phyloP scores from a whole-genome alignment of 2,797 vertebrate genomes.

The Ceryle rudis region DNA sequence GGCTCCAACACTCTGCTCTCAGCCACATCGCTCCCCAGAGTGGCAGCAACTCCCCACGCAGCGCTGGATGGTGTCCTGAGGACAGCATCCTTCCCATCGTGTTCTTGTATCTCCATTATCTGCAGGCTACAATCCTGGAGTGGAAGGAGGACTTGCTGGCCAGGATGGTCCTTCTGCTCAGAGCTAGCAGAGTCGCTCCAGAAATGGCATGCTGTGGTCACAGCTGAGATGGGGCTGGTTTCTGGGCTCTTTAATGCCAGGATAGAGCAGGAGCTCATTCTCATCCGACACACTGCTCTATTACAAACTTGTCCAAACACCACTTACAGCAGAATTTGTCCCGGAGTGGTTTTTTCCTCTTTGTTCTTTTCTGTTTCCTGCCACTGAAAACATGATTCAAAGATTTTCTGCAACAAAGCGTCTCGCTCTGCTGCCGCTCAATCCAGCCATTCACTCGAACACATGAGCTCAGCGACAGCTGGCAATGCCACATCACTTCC shows the following conservation, averaged over 20 bases:
- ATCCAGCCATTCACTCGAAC: constrained; percentile 36
- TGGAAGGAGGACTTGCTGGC: neutral
- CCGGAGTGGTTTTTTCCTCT: constrained; percentile 1
- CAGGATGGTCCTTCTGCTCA: neutral
- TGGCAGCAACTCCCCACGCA: neutral
- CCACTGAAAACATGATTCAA: constrained; percentile 38
- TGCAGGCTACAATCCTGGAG: neutral
- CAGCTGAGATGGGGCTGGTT: neutral
- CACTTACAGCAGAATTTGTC: constrained; percentile 18
- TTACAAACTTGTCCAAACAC: neutral
- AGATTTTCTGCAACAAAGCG: constrained; percentile 37
- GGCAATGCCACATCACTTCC: constrained; percentile 2
- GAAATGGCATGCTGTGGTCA: accelerated
- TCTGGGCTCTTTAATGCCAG: neutral
- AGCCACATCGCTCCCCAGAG: neutral
- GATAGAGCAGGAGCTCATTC: neutral
- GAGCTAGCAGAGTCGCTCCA: neutral
- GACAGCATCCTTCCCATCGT: neutral
- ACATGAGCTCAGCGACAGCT: constrained; percentile 18
- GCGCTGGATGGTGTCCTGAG: neutral
- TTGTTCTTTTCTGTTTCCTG: constrained; percentile 63
- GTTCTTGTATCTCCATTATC: neutral
- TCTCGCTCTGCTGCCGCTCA: neutral
- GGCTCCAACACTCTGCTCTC: neutral
- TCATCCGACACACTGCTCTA: neutral